Evolutionary conservation across 53 echinoderm and acorn worm genomes (phyloP).

Genomic region (Mesocentrotus franciscanus): DNA sequence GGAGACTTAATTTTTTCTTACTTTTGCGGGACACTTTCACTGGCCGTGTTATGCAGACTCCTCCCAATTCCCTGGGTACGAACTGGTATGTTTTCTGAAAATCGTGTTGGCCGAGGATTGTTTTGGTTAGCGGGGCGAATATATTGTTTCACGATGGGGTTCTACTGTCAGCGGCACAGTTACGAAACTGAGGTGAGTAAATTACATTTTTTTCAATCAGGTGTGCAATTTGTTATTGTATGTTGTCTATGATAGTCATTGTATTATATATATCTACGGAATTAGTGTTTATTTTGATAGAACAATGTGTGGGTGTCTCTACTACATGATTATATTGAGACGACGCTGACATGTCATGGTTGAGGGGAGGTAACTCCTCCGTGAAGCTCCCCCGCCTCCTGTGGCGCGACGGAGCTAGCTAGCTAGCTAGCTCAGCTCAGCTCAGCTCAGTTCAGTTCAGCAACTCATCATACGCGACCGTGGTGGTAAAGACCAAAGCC

Average conservation of each 20-base stretch:
- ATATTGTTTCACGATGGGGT: conserved; percentile 68
- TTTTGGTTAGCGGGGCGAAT: not conserved
- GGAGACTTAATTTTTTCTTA: no score
- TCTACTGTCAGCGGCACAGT: conserved; percentile 82
- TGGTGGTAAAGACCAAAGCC: no score
- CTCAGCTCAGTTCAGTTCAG: no score
- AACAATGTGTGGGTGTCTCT: no score
- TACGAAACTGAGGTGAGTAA: conserved; percentile 76
- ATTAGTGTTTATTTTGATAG: not conserved
- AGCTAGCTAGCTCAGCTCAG: no score
- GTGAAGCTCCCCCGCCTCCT: no score
- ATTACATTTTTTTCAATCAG: not conserved
- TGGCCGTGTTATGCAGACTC: not conserved
- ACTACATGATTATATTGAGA: no score
- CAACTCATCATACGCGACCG: no score
- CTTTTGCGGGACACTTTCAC: not conserved
- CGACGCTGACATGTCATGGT: no score
- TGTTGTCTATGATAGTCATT: no score
- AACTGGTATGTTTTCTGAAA: not conserved
- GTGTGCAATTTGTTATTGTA: not conserved
- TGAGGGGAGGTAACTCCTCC: no score
- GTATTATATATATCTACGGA: not conserved
- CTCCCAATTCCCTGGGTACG: not conserved
- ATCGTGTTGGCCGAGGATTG: not conserved
- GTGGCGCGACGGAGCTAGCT: no score